Evolutionary conservation across 2,888 invertebrate genomes (phyloP), one percentile per base, ranked within the genome.

Genomic region (Phoronis australis): DNA sequence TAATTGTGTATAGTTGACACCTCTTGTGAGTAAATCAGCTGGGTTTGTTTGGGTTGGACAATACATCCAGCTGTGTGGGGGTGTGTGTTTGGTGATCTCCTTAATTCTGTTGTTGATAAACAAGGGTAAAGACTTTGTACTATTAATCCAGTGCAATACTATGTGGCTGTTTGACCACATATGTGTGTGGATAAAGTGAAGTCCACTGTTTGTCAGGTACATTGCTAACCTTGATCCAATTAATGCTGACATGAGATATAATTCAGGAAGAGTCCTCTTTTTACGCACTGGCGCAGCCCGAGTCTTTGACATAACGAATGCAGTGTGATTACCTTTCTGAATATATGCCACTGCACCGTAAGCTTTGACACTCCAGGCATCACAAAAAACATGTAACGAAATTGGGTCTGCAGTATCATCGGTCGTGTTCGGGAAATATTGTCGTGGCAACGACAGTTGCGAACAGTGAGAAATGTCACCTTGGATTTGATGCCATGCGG

Each of bases 141-240:
- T 15, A 18, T 3, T 15, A 31, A 44, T 9, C 44, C 44, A 44
- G 18, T 4, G 44, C 31, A 22, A n/a, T n/a, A n/a, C n/a, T n/a
- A 44, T 38, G n/a, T 44, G 44, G 4, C 23, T 23, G 44, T 44
- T 31, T 4, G 25, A 20, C 44, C 44, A 44, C n/a, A 44, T n/a
- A 27, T n/a, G 12, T 25, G 26, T 31, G 25, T 44, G 20, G n/a
- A n/a, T n/a, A n/a, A 21, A 42, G 5, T 4, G 22, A 24, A 20
- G 21, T 24, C 6, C n/a, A 42, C n/a, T 21, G n/a, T 5, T 21
- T 4, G 23, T 23, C 23, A 21, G 6, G n/a, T 23, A 42, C n/a
- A 23, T 42, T 5, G 42, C 22, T 20, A 42, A n/a, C 24, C 42
- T 4, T 15, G 5, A 23, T 24, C 23, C 42, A 20, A 20, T 42